Evolutionary conservation across 2,113 vertebrate genomes (phyloP).

Genomic region (Tragelaphus strepsiceros): DNA sequence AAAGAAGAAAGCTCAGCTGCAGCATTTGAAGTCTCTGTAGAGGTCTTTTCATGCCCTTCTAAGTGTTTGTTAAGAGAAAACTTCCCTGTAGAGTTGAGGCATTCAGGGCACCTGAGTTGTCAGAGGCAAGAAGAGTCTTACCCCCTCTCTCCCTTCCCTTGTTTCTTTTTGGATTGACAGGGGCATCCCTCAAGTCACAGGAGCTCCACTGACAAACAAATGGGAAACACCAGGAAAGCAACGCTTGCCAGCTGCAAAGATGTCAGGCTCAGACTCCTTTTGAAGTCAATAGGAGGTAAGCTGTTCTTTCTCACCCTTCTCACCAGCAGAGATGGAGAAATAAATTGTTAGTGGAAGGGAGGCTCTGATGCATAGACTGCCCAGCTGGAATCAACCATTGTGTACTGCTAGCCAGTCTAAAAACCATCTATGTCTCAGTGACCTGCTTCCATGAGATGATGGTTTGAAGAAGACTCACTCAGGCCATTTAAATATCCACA

Average conservation of each 20-base stretch:
- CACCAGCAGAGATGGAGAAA: not conserved
- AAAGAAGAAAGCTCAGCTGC: not conserved
- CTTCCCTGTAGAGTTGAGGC: not conserved
- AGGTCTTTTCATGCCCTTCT: not conserved
- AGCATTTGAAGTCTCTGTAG: too few species aligned
- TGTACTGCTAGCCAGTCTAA: not conserved
- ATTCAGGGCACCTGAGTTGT: not conserved
- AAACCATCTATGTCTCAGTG: not conserved
- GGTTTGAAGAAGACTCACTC: not conserved
- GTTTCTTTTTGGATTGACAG: not conserved
- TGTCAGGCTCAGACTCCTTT: not conserved
- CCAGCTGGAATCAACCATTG: not conserved
- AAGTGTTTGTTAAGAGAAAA: not conserved
- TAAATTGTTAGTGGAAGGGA: not conserved
- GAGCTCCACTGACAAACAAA: not conserved
- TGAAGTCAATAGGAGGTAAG: not conserved
- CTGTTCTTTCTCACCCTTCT: not conserved
- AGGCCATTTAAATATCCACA: not conserved
- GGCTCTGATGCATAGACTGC: not conserved
- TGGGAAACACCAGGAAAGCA: not conserved
- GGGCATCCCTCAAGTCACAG: not conserved
- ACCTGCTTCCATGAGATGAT: not conserved
- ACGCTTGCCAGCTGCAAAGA: not conserved
- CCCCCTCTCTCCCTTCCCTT: not conserved
- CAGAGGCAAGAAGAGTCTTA: not conserved